These are phyloP conservation scores for Cotesia vestalis DNA, from an alignment of 1,140 invertebrate species.

Conservation along the genomic window DNA sequence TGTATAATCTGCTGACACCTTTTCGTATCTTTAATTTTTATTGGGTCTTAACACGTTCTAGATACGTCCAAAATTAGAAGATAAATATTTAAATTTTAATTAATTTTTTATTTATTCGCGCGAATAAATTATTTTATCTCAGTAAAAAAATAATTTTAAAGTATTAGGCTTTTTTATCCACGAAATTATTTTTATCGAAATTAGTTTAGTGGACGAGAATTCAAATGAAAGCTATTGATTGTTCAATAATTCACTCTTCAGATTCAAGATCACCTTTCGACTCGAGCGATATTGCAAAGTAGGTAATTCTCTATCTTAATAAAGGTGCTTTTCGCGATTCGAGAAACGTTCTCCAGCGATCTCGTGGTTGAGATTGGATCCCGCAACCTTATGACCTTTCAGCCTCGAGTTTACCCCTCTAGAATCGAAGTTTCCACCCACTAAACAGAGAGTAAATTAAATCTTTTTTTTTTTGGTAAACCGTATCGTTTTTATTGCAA, in stretches of 20 bases:
- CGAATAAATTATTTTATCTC: too few species aligned
- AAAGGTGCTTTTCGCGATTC: slow-evolving; percentile 7
- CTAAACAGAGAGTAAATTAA: slow-evolving; percentile 12
- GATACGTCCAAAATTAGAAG: too few species aligned
- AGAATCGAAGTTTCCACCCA: not conserved
- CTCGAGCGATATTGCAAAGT: slow-evolving; percentile 1
- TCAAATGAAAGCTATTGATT: not conserved
- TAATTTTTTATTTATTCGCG: too few species aligned
- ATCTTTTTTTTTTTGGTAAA: slow-evolving; percentile 11
- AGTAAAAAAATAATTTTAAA: too few species aligned
- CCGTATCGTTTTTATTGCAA: not conserved
- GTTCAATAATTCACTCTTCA: not conserved
- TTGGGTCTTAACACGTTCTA: too few species aligned
- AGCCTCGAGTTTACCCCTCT: not conserved
- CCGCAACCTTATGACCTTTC: slow-evolving; percentile 14
- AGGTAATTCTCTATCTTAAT: slow-evolving; percentile 17
- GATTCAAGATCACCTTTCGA: slow-evolving; percentile 2
- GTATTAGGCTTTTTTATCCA: not conserved
- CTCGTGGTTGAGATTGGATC: slow-evolving; percentile 7
- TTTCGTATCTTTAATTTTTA: too few species aligned
- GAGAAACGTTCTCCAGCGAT: slow-evolving; percentile 10
- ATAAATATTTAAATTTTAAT: too few species aligned
- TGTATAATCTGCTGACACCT: too few species aligned
- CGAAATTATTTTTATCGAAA: not conserved
- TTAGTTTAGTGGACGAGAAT: not conserved